phyloP scores from a whole-genome alignment of 2,797 vertebrate species.

The Sebastes wilsoni region DNA sequence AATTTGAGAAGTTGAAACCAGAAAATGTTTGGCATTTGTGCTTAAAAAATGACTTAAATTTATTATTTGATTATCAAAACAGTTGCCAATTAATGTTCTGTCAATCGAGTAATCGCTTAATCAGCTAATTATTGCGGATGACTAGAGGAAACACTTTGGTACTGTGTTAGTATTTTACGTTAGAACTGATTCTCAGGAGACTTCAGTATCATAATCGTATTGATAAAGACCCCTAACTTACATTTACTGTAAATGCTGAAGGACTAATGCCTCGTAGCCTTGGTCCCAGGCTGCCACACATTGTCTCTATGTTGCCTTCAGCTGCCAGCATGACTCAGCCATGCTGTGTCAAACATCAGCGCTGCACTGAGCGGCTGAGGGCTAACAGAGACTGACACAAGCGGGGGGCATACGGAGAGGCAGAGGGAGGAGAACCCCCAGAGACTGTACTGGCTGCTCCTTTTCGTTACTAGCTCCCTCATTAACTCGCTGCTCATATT shows the following conservation, averaged over 20 bases:
- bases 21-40: fast-evolving
- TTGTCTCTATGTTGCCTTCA: constrained; percentile 36
- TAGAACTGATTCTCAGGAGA: too few species aligned
- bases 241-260: background rate
- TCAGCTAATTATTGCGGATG: fast-evolving
- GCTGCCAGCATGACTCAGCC: constrained; percentile 45
- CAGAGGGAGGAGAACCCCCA: background rate
- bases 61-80: background rate
- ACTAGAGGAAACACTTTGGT: background rate
- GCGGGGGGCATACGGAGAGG: constrained; percentile 5
- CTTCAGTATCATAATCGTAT: background rate
- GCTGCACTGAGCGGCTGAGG: constrained; percentile 11
- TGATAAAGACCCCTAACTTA: background rate
- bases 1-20: background rate
- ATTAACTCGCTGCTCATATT: constrained; percentile 5
- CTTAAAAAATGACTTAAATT: too few species aligned
- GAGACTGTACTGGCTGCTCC: background rate
- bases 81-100: background rate
- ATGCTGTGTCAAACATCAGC: constrained; percentile 53
- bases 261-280: background rate
- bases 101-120: background rate
- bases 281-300: constrained; percentile 21
- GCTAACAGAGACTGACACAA: constrained; percentile 34
- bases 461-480: background rate
- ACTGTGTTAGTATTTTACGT: background rate